Evolutionary conservation across 2,888 invertebrate species (phyloP), one percentile per base, ranked within the genome.

Genomic region (Girardia tigrina): DNA sequence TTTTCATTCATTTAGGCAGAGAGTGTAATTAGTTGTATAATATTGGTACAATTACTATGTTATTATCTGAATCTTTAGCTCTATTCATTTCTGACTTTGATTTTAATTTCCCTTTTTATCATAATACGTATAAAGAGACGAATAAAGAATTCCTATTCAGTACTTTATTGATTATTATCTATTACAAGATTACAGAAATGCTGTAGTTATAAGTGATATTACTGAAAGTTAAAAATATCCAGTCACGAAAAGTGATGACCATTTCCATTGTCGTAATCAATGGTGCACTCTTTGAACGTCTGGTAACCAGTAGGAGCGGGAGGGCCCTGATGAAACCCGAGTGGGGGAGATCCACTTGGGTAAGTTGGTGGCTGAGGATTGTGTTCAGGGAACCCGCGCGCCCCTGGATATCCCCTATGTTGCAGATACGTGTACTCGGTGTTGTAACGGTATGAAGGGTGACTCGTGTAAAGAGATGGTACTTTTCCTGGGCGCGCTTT

Each of bases 391-490:
- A 78, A 80, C 2, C 79, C 79, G 1, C 79, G 76, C 72, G 79
- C 80, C 2, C 82, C 82, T 0, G 82, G 82, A 77, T 83, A 83
- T 16, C 80, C 80, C 8, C 82, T 36, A 16, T 36, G 12, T 36
- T 36, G 36, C 16, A 36, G 36, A 16, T 36, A 36, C 8, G 36
- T 36, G 16, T 36, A 36, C 16, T 83, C 83, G 1, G 79, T 77
- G 2, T 82, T 82, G 79, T 82, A 82, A 73, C 82, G 81, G 77
- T 83, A 83, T 2, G 82, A 81, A 26, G 83, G 83, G 72, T 83
- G 83, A 16, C 82, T 81, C 0, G 83, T 82, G 80, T 83, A 83
- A 28, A 82, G 78, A 4, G 83, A 83, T 0, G 83, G 82, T 1
- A 81, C 79, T 0, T 81, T 79, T 1, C 81, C 81, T 8, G 81